A percentile compares a stretch with the other conserved stretches of the same genome.
Conservation (phyloP, 2,113 vertebrate genomes). For the Urocynchramus pylzowi region DNA sequence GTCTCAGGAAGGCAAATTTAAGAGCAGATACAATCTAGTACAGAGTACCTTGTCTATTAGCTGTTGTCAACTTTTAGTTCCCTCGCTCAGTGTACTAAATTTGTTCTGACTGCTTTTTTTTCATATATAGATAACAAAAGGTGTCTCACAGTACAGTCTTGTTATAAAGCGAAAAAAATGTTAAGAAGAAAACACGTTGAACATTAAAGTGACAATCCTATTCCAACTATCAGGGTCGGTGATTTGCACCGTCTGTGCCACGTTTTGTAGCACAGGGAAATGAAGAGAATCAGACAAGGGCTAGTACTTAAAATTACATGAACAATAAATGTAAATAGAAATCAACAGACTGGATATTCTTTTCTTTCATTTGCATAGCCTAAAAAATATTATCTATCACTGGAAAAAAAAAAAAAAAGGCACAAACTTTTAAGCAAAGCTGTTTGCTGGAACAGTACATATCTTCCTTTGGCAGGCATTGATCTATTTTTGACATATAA, state of each 20-base stretch:
- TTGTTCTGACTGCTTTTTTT: constrained; percentile 57
- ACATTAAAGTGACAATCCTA: constrained; percentile 43
- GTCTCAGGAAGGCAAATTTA: background rate
- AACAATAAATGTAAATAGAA: constrained; percentile 1
- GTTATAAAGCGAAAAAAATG: constrained; percentile 13
- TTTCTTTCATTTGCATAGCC: constrained; percentile 14
- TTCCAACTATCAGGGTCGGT: background rate
- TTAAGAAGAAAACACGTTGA: constrained; percentile 35
- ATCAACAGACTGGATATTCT: background rate
- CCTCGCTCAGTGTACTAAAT: constrained; percentile 11
- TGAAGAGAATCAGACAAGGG: background rate
- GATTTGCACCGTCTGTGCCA: background rate
- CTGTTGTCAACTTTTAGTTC: constrained; percentile 23
- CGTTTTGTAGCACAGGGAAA: background rate
- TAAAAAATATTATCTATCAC: background rate
- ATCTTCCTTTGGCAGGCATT: background rate
- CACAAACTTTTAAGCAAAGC: background rate
- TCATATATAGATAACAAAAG: constrained; percentile 59
- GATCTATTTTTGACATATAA: background rate
- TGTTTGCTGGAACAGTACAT: background rate
- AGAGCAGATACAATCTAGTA: background rate
- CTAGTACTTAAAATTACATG: constrained; percentile 30
- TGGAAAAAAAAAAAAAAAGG: background rate
- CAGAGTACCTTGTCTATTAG: background rate
- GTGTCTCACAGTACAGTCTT: background rate